Conservation (phyloP, 2,797 vertebrate species). For the Sebastes kiyomatsui region DNA sequence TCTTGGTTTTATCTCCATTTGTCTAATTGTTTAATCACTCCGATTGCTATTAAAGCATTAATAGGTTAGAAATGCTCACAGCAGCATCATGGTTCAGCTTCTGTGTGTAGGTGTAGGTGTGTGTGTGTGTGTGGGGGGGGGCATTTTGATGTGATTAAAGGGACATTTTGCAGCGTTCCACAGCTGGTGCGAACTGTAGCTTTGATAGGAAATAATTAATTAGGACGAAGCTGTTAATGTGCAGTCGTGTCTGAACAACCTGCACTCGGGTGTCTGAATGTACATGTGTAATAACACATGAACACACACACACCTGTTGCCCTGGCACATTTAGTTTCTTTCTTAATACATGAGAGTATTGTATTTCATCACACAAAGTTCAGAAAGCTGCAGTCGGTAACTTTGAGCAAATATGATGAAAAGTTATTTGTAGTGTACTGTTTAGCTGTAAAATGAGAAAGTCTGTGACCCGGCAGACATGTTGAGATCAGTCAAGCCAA, state of each 20-base stretch:
- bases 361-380: too few species aligned
- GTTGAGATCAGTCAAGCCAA: too few species aligned
- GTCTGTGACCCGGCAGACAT: too few species aligned
- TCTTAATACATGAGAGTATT: too few species aligned
- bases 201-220: slow-evolving; percentile 39
- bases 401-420: too few species aligned
- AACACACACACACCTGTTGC: slow-evolving; percentile 31
- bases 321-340: background rate
- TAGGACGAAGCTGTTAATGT: slow-evolving; percentile 29
- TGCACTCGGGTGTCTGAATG: background rate
- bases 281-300: background rate
- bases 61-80: slow-evolving; percentile 20
- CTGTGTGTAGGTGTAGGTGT: background rate
- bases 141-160: slow-evolving; percentile 54
- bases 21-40: slow-evolving; percentile 73
- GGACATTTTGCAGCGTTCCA: slow-evolving; percentile 31
- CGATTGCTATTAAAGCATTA: slow-evolving; percentile 60
- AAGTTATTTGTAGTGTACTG: too few species aligned
- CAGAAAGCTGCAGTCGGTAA: too few species aligned
- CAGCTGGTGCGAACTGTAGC: slow-evolving; percentile 36
- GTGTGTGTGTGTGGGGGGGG: background rate
- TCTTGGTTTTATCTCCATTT: slow-evolving; percentile 73
- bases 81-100: background rate
- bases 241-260: slow-evolving; percentile 17
- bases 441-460: too few species aligned